Evolutionary conservation across 2,113 vertebrate genomes (phyloP).

Genomic region (Eupsittula cactorum): DNA sequence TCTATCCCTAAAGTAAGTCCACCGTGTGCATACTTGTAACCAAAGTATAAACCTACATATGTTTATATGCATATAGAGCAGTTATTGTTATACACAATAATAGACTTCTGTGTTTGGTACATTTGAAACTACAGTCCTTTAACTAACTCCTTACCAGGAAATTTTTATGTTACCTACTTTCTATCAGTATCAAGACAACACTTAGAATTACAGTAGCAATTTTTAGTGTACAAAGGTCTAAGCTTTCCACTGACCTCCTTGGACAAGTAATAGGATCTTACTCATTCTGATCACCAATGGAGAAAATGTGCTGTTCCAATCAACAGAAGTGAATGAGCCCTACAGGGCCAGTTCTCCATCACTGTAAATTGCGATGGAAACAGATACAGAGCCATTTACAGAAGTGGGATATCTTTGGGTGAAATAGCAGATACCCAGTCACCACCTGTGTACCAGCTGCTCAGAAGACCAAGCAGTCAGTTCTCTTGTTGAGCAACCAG

Average conservation of each 20-base stretch:
- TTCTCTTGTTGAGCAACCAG: neutral
- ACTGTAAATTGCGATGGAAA: neutral
- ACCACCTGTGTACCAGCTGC: neutral
- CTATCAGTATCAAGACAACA: neutral
- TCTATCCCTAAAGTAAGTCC: neutral
- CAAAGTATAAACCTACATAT: neutral
- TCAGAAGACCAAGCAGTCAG: neutral
- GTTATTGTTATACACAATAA: neutral
- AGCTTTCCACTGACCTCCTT: neutral
- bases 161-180: neutral
- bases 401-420: neutral
- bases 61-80: rapidly evolving
- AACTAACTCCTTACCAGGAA: neutral
- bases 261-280: neutral
- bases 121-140: neutral
- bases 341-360: rapidly evolving
- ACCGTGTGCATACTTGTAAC: neutral
- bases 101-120: neutral
- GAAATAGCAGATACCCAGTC: neutral
- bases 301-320: neutral
- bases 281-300: neutral
- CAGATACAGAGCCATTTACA: neutral
- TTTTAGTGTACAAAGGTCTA: neutral
- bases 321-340: neutral
- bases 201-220: neutral